Percentiles rank a stretch among this genome's conserved stretches.
Evolutionary conservation across 2,888 invertebrate genomes (phyloP).

Genomic region (Gisinianus flammeolus): DNA sequence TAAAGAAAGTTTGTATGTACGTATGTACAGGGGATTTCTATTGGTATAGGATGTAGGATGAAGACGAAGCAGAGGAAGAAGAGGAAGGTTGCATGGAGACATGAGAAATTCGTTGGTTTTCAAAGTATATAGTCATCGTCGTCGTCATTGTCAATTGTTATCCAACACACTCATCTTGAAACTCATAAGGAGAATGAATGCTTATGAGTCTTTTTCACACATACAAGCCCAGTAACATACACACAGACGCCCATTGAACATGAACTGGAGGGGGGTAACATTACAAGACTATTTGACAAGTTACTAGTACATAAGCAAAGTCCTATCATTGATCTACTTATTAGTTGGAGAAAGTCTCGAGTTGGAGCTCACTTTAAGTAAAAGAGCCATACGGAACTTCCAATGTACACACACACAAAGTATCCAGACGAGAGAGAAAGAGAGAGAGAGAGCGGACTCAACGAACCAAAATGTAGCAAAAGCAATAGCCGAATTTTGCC

Average conservation of each 20-base stretch:
- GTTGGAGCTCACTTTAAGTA: too few species aligned
- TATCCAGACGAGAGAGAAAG: neutral
- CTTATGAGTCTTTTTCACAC: constrained; percentile 15
- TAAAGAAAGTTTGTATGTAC: too few species aligned
- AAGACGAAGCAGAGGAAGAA: neutral
- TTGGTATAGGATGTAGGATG: too few species aligned
- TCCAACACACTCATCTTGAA: constrained; percentile 18
- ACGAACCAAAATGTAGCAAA: too few species aligned
- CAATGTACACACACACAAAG: neutral
- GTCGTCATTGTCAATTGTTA: too few species aligned
- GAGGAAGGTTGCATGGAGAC: neutral
- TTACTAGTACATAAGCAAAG: neutral
- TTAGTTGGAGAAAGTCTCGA: constrained; percentile 1
- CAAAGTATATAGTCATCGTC: too few species aligned
- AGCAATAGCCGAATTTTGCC: too few species aligned
- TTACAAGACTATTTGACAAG: constrained; percentile 22
- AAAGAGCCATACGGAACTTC: constrained; percentile 5
- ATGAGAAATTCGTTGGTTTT: too few species aligned
- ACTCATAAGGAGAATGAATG: constrained; percentile 22
- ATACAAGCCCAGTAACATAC: too few species aligned
- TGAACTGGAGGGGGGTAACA: neutral
- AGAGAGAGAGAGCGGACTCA: neutral
- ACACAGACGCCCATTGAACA: neutral
- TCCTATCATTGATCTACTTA: too few species aligned
- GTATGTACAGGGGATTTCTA: too few species aligned